Conservation (phyloP, 2,888 invertebrate species). For the Thysanoteuthis rhombus region DNA sequence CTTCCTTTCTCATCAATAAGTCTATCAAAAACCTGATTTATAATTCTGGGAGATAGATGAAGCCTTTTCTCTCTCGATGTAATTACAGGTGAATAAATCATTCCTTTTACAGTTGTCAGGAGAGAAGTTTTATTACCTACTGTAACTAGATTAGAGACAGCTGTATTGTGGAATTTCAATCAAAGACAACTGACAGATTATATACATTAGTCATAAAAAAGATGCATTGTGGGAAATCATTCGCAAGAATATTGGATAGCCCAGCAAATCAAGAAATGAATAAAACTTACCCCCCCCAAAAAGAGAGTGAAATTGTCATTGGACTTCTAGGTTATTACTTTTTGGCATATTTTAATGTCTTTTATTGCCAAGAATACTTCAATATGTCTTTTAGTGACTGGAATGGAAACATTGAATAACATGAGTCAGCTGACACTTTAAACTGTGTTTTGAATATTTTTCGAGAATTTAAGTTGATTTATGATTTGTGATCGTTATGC, state of each 20-base stretch:
- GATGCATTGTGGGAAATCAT: not conserved
- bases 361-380: not conserved
- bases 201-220: conserved; percentile 1
- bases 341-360: not conserved
- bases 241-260: not conserved
- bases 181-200: not conserved
- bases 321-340: not conserved
- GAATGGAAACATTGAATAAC: not conserved
- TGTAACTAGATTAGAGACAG: not conserved
- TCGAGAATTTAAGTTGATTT: too few relatives aligned
- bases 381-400: not conserved
- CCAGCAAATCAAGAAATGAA: not conserved
- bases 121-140: not conserved
- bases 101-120: not conserved
- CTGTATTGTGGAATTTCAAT: not conserved
- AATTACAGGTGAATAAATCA: conserved; percentile 12
- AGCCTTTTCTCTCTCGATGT: not conserved
- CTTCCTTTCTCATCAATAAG: not conserved
- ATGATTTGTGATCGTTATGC: too few relatives aligned
- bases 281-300: too few relatives aligned
- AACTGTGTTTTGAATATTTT: too few relatives aligned
- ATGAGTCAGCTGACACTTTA: not conserved
- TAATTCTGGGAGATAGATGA: not conserved
- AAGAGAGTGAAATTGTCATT: not conserved
- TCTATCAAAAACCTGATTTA: not conserved